These are phyloP conservation scores for Arenaria interpres DNA, from an alignment of 2,113 vertebrate species.

Conservation along the genomic window DNA sequence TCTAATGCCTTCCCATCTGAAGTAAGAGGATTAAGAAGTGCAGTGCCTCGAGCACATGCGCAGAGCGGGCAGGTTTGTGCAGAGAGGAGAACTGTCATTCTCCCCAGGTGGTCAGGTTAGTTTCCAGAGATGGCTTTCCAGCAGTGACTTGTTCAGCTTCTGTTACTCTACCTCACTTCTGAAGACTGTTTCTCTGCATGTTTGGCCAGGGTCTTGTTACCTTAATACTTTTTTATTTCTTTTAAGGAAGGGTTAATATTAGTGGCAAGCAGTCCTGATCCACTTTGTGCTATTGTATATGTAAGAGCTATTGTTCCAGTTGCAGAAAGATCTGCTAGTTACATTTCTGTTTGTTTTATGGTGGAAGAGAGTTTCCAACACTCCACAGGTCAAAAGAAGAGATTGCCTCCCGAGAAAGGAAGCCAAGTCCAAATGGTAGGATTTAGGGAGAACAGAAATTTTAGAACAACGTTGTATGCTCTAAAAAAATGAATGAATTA, in stretches of 20 bases:
- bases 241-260: background rate
- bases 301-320: conserved; percentile 3
- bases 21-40: background rate
- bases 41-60: background rate
- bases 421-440: background rate
- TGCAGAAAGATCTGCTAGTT: background rate
- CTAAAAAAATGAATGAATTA: background rate
- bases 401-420: background rate
- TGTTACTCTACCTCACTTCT: background rate
- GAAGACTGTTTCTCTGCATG: background rate
- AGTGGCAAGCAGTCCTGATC: conserved; percentile 23
- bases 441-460: background rate
- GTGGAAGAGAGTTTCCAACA: background rate
- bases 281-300: background rate
- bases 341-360: background rate
- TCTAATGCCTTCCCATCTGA: background rate
- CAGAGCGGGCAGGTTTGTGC: background rate
- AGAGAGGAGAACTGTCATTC: background rate
- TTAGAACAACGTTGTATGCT: background rate
- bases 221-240: background rate
- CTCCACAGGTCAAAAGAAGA: background rate
- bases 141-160: background rate
- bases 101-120: background rate
- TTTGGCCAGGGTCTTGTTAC: background rate
- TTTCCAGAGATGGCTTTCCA: conserved; percentile 21